Conservation (phyloP, 2,797 vertebrate genomes). For the Mico argentatus region DNA sequence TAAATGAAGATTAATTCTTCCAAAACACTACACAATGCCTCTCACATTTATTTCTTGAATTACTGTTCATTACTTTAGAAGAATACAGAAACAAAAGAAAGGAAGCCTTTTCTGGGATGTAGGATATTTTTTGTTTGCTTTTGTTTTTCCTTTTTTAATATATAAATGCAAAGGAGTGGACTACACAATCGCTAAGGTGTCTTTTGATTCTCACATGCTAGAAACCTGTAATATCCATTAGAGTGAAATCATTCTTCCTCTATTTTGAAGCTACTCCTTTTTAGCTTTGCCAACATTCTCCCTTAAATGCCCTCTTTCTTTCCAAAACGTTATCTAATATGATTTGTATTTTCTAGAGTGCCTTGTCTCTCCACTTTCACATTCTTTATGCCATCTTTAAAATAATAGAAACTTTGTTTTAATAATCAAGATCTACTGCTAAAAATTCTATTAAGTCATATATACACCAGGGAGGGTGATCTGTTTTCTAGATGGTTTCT, state of each 20-base stretch:
- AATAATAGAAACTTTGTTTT: slow-evolving; percentile 43
- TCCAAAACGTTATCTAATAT: background rate
- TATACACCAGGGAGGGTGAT: background rate
- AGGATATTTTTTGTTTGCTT: background rate
- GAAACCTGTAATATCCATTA: background rate
- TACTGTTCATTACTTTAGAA: background rate
- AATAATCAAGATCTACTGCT: slow-evolving; percentile 41
- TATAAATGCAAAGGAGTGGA: slow-evolving; percentile 12
- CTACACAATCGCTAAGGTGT: background rate
- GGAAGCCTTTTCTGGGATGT: background rate
- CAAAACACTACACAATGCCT: background rate
- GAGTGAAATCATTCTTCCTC: background rate
- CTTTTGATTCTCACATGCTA: background rate
- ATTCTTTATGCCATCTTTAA: slow-evolving; percentile 13
- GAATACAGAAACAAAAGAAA: background rate
- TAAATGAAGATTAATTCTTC: slow-evolving; percentile 38
- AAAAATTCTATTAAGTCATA: slow-evolving; percentile 38
- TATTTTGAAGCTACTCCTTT: background rate
- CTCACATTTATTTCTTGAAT: background rate
- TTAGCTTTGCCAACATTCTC: slow-evolving; percentile 19
- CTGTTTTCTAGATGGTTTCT: slow-evolving; percentile 42
- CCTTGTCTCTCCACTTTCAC: slow-evolving; percentile 3
- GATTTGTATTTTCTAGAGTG: slow-evolving; percentile 12
- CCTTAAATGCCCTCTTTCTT: background rate
- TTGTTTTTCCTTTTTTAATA: background rate